A percentile compares a stretch with the other conserved stretches of the same genome.
phyloP scores from a whole-genome alignment of 1,140 invertebrate species.

The Caenorhabditis briggsae region DNA sequence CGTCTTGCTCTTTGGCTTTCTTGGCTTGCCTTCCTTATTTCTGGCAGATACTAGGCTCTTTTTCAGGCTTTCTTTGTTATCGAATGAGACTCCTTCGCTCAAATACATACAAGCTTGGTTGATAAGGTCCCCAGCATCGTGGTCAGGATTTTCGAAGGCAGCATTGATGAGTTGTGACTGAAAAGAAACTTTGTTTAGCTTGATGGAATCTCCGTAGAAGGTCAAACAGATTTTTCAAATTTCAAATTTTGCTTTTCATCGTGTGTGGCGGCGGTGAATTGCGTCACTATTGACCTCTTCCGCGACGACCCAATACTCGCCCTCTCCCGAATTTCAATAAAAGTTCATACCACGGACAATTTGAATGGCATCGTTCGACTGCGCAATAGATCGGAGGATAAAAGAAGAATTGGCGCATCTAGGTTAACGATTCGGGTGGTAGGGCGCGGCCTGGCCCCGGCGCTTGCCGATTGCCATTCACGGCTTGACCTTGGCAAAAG shows the following conservation, averaged over 20 bases:
- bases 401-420: constrained; percentile 42
- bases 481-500: constrained; percentile 38
- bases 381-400: constrained; percentile 33
- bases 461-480: constrained; percentile 23
- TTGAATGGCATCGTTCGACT: constrained; percentile 23
- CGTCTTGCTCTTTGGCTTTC: constrained; percentile 34
- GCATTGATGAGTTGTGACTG: constrained; percentile 61
- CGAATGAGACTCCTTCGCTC: constrained; percentile 59
- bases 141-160: constrained; percentile 60
- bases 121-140: constrained; percentile 64
- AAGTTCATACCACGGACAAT: constrained; percentile 36
- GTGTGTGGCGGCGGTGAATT: constrained; percentile 42
- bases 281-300: constrained; percentile 8
- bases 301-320: constrained; percentile 18
- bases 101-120: constrained; percentile 60
- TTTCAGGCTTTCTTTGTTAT: constrained; percentile 61
- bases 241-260: constrained; percentile 9
- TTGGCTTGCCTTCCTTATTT: constrained; percentile 61
- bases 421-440: constrained; percentile 54
- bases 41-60: constrained; percentile 55
- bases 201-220: neutral
- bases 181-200: neutral
- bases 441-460: constrained; percentile 36
- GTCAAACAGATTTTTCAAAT: neutral
- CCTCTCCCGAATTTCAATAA: neutral